phyloP scores from a whole-genome alignment of 2,113 vertebrate species.

The Tupaia chinensis region DNA sequence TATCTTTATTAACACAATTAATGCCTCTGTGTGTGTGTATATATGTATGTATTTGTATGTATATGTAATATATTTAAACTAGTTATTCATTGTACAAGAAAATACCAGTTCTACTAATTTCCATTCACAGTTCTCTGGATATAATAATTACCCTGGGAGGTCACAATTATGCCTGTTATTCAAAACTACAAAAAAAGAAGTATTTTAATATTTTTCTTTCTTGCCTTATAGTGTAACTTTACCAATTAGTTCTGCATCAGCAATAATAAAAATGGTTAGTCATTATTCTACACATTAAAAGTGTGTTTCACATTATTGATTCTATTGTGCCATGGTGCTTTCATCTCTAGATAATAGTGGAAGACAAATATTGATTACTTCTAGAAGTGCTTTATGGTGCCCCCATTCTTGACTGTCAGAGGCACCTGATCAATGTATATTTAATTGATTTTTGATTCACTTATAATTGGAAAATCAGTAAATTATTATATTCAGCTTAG shows the following conservation, averaged over 20 bases:
- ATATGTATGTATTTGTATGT: background rate
- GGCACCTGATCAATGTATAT: conserved; percentile 39
- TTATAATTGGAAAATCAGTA: conserved; percentile 65
- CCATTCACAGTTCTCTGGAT: background rate
- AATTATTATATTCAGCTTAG: conserved; percentile 55
- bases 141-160: background rate
- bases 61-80: background rate
- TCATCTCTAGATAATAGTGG: conserved; percentile 37
- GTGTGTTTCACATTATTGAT: background rate
- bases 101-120: background rate
- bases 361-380: conserved; percentile 66
- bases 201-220: background rate
- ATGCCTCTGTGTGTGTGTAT: background rate
- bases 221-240: background rate
- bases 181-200: background rate
- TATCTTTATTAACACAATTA: background rate
- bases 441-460: conserved; percentile 71
- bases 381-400: conserved; percentile 40
- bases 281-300: background rate
- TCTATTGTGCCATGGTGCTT: background rate
- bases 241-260: background rate
- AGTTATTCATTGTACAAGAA: background rate
- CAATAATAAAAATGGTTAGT: conserved; percentile 5
- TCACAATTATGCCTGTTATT: background rate
- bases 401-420: background rate